Evolutionary conservation across 2,797 vertebrate species (phyloP).

Genomic region (Crocodylus rhombifer): DNA sequence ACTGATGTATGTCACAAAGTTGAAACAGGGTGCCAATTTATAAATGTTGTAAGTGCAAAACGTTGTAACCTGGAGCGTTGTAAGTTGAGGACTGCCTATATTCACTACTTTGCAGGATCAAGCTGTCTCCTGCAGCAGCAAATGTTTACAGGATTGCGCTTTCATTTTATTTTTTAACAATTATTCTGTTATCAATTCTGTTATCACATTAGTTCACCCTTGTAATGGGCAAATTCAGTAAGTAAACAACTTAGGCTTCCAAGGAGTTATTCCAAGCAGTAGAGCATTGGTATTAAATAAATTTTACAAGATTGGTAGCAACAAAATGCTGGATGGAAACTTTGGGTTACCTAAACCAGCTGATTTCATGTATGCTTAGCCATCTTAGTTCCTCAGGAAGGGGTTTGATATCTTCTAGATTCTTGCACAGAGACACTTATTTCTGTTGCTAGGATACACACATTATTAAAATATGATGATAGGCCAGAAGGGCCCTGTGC

Average conservation of each 20-base stretch:
- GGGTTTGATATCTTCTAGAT: neutral
- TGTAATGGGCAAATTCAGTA: neutral
- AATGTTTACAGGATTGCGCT: neutral
- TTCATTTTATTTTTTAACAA: neutral
- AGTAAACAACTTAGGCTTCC: neutral
- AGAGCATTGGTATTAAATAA: neutral
- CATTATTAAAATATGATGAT: neutral
- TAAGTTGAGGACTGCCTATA: too few species aligned
- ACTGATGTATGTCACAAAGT: rapidly evolving
- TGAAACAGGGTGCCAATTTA: neutral
- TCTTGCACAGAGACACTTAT: neutral
- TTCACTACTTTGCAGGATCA: neutral
- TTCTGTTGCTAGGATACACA: neutral
- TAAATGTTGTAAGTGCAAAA: too few species aligned
- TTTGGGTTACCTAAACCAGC: neutral
- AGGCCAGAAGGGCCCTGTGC: neutral
- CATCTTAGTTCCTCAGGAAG: neutral
- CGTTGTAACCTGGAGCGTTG: too few species aligned
- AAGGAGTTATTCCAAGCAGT: neutral
- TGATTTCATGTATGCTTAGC: slow-evolving; percentile 4
- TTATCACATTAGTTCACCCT: neutral
- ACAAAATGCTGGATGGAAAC: neutral
- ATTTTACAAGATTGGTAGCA: neutral
- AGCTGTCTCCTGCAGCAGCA: rapidly evolving
- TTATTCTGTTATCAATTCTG: rapidly evolving